Conservation (phyloP, 2,113 vertebrate species). For the Campylomormyrus numenius region DNA sequence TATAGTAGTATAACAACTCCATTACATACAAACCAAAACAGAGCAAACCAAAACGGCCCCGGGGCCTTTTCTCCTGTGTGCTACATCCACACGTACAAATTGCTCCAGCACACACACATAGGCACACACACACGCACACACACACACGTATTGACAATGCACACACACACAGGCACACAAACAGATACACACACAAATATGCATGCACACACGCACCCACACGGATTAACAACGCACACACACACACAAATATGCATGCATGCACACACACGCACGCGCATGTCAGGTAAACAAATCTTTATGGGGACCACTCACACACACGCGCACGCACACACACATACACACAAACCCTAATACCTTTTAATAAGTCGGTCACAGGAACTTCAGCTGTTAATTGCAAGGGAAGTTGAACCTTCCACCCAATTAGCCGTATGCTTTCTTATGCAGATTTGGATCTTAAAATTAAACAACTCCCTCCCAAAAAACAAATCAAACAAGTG, state of each 20-base stretch:
- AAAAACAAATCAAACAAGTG: slow-evolving; percentile 25
- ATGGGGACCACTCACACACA: too few relatives aligned
- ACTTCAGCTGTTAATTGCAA: slow-evolving; percentile 39
- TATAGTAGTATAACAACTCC: slow-evolving; percentile 32
- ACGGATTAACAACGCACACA: background rate
- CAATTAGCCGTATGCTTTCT: slow-evolving; percentile 41
- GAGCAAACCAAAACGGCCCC: slow-evolving; percentile 24
- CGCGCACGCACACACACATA: background rate
- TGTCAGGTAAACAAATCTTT: too few relatives aligned
- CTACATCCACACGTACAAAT: slow-evolving; percentile 30
- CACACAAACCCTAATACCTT: slow-evolving; percentile 33
- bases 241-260: background rate
- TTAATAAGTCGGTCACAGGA: slow-evolving; percentile 36
- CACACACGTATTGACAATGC: too few relatives aligned
- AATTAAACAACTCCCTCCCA: slow-evolving; percentile 22
- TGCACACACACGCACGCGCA: too few relatives aligned
- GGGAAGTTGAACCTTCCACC: slow-evolving; percentile 35
- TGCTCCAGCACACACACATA: slow-evolving; percentile 22
- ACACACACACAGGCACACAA: too few relatives aligned
- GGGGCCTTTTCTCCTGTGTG: slow-evolving; percentile 36
- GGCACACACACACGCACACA: background rate
- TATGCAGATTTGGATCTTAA: slow-evolving; percentile 33
- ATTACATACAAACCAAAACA: slow-evolving; percentile 48
- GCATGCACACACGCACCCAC: too few relatives aligned
- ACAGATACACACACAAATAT: too few relatives aligned